Percentiles rank a stretch among this genome's conserved stretches.
Conservation (phyloP, 2,797 vertebrate genomes). For the Picus viridis region DNA sequence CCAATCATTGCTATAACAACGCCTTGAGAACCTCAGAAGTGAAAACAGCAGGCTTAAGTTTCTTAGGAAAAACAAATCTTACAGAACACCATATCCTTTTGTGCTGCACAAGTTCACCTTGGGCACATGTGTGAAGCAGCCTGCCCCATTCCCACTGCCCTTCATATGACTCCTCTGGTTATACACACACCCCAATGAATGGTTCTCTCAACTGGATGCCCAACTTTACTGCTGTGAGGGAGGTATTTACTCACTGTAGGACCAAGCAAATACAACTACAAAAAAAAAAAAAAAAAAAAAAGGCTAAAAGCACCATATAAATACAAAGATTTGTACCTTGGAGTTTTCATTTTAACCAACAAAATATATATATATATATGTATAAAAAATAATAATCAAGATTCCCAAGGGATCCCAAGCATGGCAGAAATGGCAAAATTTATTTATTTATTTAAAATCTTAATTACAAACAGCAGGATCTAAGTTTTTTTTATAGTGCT, state of each 20-base stretch:
- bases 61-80: neutral
- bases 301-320: neutral
- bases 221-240: neutral
- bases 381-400: neutral
- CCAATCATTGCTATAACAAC: neutral
- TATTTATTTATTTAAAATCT: neutral
- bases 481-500: neutral
- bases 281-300: neutral
- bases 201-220: neutral
- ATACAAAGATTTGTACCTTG: neutral
- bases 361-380: neutral
- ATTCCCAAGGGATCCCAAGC: neutral
- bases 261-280: neutral
- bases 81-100: neutral
- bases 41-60: neutral
- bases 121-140: neutral
- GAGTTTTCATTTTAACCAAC: neutral
- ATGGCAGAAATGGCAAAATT: neutral
- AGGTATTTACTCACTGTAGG: neutral
- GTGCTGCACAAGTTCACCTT: neutral
- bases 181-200: accelerated
- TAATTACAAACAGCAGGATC: neutral
- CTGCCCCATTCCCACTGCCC: neutral
- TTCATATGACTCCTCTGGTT: accelerated
- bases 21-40: neutral